phyloP scores from a whole-genome alignment of 2,888 invertebrate species.

The Troides aeacus region DNA sequence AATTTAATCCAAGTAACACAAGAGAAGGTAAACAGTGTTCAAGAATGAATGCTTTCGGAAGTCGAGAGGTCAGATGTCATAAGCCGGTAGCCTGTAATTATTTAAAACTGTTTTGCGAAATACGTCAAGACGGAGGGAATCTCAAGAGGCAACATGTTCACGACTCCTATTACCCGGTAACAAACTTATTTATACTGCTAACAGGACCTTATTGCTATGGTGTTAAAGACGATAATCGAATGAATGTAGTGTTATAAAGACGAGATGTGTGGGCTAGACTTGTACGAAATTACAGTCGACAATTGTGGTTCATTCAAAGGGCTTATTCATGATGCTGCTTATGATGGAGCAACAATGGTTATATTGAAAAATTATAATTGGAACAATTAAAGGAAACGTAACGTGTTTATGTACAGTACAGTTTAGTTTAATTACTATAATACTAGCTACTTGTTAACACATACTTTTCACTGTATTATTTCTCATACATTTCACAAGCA shows the following conservation, averaged over 20 bases:
- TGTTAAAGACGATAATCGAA: constrained; percentile 38
- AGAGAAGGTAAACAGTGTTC: neutral
- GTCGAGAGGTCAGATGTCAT: constrained; percentile 34
- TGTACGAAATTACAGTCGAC: constrained; percentile 61
- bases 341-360: neutral
- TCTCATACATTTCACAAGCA: no score
- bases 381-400: neutral
- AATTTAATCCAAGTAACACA: no score
- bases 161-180: constrained; percentile 58
- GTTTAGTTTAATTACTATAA: neutral
- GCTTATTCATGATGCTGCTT: constrained; percentile 44
- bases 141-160: constrained; percentile 45
- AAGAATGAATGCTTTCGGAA: constrained; percentile 2
- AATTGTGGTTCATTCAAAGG: constrained; percentile 52
- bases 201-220: constrained; percentile 35
- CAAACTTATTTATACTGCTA: constrained; percentile 41
- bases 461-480: no score
- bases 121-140: constrained; percentile 44
- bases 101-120: constrained; percentile 49
- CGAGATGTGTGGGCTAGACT: constrained; percentile 59
- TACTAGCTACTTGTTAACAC: neutral
- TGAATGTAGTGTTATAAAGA: constrained; percentile 34
- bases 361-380: neutral
- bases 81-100: constrained; percentile 40
- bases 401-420: no score